Percentiles rank a stretch among this genome's conserved stretches.
Evolutionary conservation across 2,113 vertebrate species (phyloP).

Genomic region (Salminus brasiliensis): DNA sequence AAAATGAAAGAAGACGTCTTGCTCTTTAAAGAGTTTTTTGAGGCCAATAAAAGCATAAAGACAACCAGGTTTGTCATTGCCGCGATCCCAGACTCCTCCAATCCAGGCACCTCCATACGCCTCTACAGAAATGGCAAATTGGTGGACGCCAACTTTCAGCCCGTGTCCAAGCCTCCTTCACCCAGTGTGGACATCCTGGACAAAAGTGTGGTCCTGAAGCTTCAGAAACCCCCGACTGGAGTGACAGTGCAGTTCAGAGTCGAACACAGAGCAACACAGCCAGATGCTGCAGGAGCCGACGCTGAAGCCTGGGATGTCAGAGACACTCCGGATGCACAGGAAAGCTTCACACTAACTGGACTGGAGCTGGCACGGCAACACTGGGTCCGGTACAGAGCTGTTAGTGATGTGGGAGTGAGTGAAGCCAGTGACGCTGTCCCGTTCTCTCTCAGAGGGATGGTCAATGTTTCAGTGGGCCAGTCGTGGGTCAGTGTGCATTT

Average conservation of each 20-base stretch:
- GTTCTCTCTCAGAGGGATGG: neutral
- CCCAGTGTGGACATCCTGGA: neutral
- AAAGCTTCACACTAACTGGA: slow-evolving; percentile 21
- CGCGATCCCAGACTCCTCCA: neutral
- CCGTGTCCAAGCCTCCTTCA: slow-evolving; percentile 18
- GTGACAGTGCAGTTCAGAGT: slow-evolving; percentile 6
- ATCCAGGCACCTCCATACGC: slow-evolving; percentile 27
- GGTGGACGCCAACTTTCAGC: neutral
- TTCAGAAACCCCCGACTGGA: slow-evolving; percentile 18
- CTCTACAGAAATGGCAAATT: neutral
- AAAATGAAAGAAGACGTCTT: slow-evolving; percentile 13
- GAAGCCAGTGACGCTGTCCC: slow-evolving; percentile 13
- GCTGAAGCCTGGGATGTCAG: neutral
- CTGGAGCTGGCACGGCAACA: neutral
- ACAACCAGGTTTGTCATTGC: slow-evolving; percentile 6
- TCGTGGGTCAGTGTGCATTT: neutral
- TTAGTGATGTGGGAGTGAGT: slow-evolving; percentile 28
- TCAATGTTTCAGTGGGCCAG: neutral
- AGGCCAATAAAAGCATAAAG: slow-evolving; percentile 10
- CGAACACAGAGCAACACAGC: slow-evolving; percentile 5
- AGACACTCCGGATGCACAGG: neutral
- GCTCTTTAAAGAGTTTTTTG: neutral
- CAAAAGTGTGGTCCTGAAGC: neutral
- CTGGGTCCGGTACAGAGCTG: slow-evolving; percentile 8
- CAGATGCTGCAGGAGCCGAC: neutral